Evolutionary conservation across 2,888 invertebrate species (phyloP).

Genomic region (Melanophora roralis): DNA sequence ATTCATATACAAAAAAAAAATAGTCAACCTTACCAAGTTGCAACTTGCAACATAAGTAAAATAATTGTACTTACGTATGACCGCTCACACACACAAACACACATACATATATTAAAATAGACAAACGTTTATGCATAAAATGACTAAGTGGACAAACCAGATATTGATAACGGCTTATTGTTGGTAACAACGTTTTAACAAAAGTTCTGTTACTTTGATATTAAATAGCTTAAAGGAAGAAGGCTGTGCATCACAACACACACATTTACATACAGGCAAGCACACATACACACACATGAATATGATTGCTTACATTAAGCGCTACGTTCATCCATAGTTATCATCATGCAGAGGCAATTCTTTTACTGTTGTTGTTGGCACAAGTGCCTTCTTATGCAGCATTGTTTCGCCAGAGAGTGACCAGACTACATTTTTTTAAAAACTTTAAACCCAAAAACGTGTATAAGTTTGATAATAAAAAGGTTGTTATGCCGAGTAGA

Average conservation of each 20-base stretch:
- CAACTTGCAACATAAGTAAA: slow-evolving; percentile 44
- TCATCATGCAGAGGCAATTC: slow-evolving; percentile 59
- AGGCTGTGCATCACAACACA: slow-evolving; percentile 49
- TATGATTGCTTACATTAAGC: not conserved
- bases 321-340: slow-evolving; percentile 42
- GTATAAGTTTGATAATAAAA: no score
- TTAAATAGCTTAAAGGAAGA: slow-evolving; percentile 65
- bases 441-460: no score
- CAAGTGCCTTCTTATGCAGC: slow-evolving; percentile 59
- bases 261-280: not conserved
- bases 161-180: slow-evolving; percentile 76
- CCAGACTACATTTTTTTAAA: no score
- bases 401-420: slow-evolving; percentile 29
- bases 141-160: slow-evolving; percentile 75
- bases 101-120: not conserved
- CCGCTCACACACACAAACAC: not conserved
- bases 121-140: slow-evolving; percentile 61
- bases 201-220: slow-evolving; percentile 72
- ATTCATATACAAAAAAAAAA: not conserved
- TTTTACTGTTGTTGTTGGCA: slow-evolving; percentile 36
- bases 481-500: no score
- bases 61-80: slow-evolving; percentile 42
- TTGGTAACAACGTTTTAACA: slow-evolving; percentile 61
- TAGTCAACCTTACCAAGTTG: slow-evolving; percentile 43
- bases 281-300: not conserved